Evolutionary conservation across 2,888 invertebrate species (phyloP).

Genomic region (Norana najaformis): DNA sequence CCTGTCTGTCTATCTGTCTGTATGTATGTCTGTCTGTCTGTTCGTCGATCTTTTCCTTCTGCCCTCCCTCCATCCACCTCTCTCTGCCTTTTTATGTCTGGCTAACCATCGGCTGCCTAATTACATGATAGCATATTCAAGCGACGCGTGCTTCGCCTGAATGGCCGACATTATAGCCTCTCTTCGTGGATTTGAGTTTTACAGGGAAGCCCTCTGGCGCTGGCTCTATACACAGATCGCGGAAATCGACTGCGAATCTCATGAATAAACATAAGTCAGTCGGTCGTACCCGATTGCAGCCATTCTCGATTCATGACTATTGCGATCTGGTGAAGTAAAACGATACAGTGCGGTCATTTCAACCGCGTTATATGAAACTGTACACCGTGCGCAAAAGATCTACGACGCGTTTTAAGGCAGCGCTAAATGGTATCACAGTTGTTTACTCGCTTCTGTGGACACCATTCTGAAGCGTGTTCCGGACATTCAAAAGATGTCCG

Average conservation of each 20-base stretch:
- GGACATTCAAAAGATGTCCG: background rate
- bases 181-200: background rate
- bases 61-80: no score
- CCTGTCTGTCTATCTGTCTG: no score
- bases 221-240: background rate
- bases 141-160: background rate
- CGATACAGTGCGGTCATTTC: background rate
- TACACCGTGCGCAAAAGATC: background rate
- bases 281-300: background rate
- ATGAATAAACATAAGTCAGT: background rate
- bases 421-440: background rate
- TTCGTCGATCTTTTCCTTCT: no score
- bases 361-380: background rate
- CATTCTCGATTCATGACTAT: background rate
- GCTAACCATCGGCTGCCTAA: background rate
- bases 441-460: background rate
- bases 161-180: background rate
- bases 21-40: no score
- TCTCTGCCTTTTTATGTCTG: background rate
- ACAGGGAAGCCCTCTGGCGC: background rate
- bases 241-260: background rate
- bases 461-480: background rate
- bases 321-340: background rate
- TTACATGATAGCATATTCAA: background rate
- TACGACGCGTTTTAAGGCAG: background rate